Conservation (phyloP, 2,888 invertebrate species). For the Melinaea marsaeus region DNA sequence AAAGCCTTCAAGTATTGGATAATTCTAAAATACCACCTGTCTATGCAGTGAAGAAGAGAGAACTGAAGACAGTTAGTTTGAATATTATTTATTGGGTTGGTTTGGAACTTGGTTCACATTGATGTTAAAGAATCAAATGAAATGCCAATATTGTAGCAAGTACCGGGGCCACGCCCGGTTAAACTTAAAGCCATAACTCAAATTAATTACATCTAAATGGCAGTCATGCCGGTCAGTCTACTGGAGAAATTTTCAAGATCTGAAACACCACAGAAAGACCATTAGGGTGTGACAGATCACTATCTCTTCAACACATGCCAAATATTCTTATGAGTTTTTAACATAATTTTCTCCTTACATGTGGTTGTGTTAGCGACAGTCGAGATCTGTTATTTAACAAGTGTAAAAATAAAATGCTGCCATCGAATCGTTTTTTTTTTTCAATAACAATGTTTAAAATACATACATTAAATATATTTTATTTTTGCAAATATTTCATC, state of each 20-base stretch:
- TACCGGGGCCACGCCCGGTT: not conserved
- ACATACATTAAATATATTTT: too few species aligned
- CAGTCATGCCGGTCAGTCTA: conserved; percentile 25
- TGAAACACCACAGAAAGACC: conserved; percentile 32
- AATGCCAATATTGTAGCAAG: not conserved
- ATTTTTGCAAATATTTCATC: too few species aligned
- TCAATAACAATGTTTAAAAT: too few species aligned
- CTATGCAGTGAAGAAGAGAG: too few species aligned
- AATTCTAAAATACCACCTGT: too few species aligned
- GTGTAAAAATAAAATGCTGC: conserved; percentile 11
- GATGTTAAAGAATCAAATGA: not conserved
- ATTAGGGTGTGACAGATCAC: conserved; percentile 30
- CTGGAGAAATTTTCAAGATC: conserved; percentile 24
- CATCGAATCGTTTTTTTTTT: not conserved
- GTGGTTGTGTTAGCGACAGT: conserved; percentile 23
- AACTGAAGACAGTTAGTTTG: too few species aligned
- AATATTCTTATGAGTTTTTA: conserved; percentile 35
- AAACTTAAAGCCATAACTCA: conserved; percentile 17
- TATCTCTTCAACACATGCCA: conserved; percentile 34
- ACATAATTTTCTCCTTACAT: conserved; percentile 32
- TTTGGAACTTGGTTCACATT: not conserved
- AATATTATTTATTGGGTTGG: too few species aligned
- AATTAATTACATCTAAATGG: conserved; percentile 27
- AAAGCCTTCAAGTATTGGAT: too few species aligned
- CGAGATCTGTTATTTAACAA: conserved; percentile 14